These are phyloP conservation scores for Dicyrtomina minuta DNA, from an alignment of 2,888 invertebrate genomes.

Conservation along the genomic window DNA sequence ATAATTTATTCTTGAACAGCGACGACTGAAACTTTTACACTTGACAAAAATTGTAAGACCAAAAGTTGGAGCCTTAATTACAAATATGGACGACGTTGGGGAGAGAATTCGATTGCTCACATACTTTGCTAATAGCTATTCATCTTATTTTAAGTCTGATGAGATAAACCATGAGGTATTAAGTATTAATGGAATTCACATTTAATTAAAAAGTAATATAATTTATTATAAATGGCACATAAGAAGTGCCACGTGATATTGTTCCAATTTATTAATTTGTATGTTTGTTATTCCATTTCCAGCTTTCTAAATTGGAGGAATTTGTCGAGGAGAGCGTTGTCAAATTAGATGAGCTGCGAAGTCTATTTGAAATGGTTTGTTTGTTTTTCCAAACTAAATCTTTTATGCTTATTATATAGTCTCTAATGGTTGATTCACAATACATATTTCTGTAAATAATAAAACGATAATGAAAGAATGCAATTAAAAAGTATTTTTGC, in stretches of 20 bases:
- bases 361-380: slow-evolving; percentile 51
- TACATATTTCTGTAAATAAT: neutral
- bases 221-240: neutral
- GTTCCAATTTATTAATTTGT: neutral
- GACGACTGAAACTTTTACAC: no score
- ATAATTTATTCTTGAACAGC: no score
- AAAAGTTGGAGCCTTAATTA: no score
- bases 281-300: slow-evolving; percentile 3
- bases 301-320: slow-evolving; percentile 50
- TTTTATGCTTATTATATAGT: neutral
- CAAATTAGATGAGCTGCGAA: slow-evolving; percentile 51
- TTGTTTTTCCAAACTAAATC: neutral
- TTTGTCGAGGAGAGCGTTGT: slow-evolving; percentile 50
- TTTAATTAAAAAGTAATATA: neutral
- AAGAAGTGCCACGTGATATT: neutral
- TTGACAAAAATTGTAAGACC: no score
- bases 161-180: slow-evolving; percentile 32
- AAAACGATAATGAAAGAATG: neutral
- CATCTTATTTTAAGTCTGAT: slow-evolving; percentile 49
- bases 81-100: slow-evolving; percentile 21
- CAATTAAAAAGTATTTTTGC: neutral
- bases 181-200: neutral
- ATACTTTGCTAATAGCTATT: slow-evolving; percentile 49
- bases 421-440: neutral
- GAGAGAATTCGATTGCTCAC: slow-evolving; percentile 25